Evolutionary conservation across 1,140 invertebrate species (phyloP).

Genomic region (Aphelenchoides fujianensis): DNA sequence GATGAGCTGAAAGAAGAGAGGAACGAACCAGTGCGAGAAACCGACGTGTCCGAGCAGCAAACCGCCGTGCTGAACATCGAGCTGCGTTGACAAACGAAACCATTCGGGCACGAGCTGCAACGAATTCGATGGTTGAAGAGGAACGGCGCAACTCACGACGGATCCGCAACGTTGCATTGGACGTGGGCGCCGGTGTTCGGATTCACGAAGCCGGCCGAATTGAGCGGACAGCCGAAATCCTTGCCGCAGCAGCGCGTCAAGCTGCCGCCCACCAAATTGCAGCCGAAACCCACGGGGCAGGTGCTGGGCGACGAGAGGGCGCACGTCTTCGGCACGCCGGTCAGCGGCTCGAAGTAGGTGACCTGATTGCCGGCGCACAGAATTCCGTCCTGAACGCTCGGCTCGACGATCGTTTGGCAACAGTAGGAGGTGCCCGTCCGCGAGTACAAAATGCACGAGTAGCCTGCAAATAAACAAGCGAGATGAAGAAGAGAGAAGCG

Average conservation of each 20-base stretch:
- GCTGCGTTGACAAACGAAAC: slow-evolving; percentile 38
- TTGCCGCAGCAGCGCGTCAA: slow-evolving; percentile 58
- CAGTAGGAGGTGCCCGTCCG: slow-evolving; percentile 61
- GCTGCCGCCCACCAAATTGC: slow-evolving; percentile 57
- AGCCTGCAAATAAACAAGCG: too few species aligned
- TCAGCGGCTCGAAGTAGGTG: slow-evolving; percentile 53
- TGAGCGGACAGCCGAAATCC: slow-evolving; percentile 59
- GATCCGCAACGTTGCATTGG: slow-evolving; percentile 53
- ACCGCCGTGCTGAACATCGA: slow-evolving; percentile 49
- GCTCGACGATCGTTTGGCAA: slow-evolving; percentile 45
- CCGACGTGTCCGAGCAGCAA: slow-evolving; percentile 52
- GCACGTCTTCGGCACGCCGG: slow-evolving; percentile 53
- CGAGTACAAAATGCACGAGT: slow-evolving; percentile 56
- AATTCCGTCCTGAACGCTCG: slow-evolving; percentile 20
- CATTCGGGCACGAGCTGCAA: slow-evolving; percentile 49
- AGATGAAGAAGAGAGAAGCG: too few species aligned
- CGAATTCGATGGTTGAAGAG: slow-evolving; percentile 14
- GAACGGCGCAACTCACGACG: slow-evolving; percentile 36
- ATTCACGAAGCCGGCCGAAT: slow-evolving; percentile 59
- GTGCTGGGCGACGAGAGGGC: slow-evolving; percentile 39
- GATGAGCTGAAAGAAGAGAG: slow-evolving; percentile 11
- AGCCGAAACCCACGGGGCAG: slow-evolving; percentile 58
- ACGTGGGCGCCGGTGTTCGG: slow-evolving; percentile 53
- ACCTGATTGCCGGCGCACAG: slow-evolving; percentile 52
- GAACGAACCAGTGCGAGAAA: slow-evolving; percentile 34